A percentile compares a stretch with the other conserved stretches of the same genome.
Evolutionary conservation across 2,797 vertebrate species (phyloP).

Genomic region (Alosa sapidissima): DNA sequence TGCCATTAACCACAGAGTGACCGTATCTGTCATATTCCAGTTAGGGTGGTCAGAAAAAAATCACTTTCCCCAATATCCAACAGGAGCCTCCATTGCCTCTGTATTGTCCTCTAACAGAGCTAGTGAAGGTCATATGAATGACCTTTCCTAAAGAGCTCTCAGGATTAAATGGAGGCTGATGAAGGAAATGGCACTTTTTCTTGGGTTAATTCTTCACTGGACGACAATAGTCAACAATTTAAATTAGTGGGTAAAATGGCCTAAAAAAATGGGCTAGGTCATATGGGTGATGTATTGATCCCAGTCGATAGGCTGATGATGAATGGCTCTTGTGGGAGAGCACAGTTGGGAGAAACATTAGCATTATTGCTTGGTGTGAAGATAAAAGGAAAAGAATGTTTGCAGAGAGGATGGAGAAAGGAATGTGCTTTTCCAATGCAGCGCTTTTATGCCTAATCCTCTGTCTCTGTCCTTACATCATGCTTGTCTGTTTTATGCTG

Average conservation of each 20-base stretch:
- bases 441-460: not conserved
- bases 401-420: conserved; percentile 34
- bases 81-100: not conserved
- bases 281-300: not conserved
- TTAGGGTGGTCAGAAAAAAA: not conserved
- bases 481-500: not conserved
- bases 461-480: not conserved
- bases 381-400: not conserved
- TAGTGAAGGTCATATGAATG: not conserved
- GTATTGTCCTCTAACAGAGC: not conserved
- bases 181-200: not conserved
- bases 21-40: not conserved
- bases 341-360: not conserved
- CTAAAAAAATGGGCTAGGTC: not conserved
- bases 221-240: not conserved
- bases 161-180: not conserved
- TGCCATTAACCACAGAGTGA: not conserved
- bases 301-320: not conserved
- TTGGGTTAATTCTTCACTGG: not conserved
- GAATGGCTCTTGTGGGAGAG: not conserved
- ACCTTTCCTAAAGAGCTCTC: not conserved
- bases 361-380: conserved; percentile 3
- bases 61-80: not conserved
- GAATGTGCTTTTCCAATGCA: conserved; percentile 1
- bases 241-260: not conserved